Evolutionary conservation across 2,113 vertebrate species (phyloP).

Genomic region (Columba livia): DNA sequence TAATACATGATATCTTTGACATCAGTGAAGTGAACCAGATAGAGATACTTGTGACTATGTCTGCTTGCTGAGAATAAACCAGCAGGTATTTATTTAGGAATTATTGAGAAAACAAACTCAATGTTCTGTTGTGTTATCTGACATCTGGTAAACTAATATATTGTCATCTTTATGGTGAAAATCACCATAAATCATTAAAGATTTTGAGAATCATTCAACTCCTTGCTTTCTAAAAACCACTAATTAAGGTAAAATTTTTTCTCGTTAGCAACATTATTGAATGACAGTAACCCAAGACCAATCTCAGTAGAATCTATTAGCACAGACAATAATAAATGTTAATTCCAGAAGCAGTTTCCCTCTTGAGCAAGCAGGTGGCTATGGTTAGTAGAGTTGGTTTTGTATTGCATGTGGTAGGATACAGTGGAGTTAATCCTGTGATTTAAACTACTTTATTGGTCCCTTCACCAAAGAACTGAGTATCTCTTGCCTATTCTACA

Average conservation of each 20-base stretch:
- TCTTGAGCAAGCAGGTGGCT: constrained; percentile 29
- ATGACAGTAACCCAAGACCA: constrained; percentile 49
- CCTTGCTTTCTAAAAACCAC: constrained; percentile 48
- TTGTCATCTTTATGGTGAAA: constrained; percentile 68
- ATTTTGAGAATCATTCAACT: constrained; percentile 30
- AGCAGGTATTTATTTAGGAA: constrained; percentile 75
- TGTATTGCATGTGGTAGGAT: background rate
- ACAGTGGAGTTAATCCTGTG: background rate
- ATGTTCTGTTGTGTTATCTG: constrained; percentile 70
- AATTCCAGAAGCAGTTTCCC: constrained; percentile 26
- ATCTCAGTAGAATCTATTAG: constrained; percentile 26
- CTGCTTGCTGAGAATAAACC: constrained; percentile 64
- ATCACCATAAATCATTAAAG: constrained; percentile 67
- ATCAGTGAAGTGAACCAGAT: constrained; percentile 32
- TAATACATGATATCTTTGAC: constrained; percentile 64
- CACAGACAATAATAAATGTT: constrained; percentile 40
- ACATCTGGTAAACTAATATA: constrained; percentile 69
- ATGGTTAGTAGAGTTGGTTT: background rate
- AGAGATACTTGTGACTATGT: constrained; percentile 52
- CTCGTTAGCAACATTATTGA: constrained; percentile 52
- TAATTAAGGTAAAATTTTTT: constrained; percentile 63
- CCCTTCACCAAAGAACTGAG: background rate
- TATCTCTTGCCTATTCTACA: background rate
- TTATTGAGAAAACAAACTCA: constrained; percentile 63
- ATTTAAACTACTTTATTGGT: background rate